Evolutionary conservation across 2,113 vertebrate species (phyloP).

Genomic region (Polypterus bichir): DNA sequence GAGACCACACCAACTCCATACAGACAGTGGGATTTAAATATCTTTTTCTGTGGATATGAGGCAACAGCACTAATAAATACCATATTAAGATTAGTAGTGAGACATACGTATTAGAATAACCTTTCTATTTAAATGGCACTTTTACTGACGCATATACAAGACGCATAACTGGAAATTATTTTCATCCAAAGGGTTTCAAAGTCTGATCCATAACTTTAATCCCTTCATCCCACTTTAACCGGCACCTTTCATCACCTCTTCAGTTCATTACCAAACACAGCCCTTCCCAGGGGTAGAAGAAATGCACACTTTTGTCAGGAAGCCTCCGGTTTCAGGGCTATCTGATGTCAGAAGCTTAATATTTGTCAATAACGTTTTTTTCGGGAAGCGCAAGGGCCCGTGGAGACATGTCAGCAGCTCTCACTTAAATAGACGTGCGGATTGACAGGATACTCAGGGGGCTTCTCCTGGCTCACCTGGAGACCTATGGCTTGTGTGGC

Average conservation of each 20-base stretch:
- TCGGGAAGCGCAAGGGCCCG: neutral
- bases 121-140: too few species aligned
- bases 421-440: neutral
- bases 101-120: too few species aligned
- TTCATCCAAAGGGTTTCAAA: too few species aligned
- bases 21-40: too few species aligned
- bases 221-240: too few species aligned
- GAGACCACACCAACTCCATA: too few species aligned
- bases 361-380: slow-evolving; percentile 5
- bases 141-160: too few species aligned
- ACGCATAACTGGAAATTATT: too few species aligned
- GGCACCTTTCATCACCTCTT: neutral
- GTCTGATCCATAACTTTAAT: too few species aligned
- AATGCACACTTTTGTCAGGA: neutral
- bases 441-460: neutral
- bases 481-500: neutral
- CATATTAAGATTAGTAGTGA: too few species aligned
- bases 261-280: slow-evolving; percentile 2
- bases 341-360: neutral
- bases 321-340: neutral
- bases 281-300: neutral
- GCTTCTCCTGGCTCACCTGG: neutral
- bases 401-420: neutral
- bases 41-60: too few species aligned
- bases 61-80: too few species aligned